Conservation (phyloP, 2,797 vertebrate species). For the Chelidonichthys spinosus region DNA sequence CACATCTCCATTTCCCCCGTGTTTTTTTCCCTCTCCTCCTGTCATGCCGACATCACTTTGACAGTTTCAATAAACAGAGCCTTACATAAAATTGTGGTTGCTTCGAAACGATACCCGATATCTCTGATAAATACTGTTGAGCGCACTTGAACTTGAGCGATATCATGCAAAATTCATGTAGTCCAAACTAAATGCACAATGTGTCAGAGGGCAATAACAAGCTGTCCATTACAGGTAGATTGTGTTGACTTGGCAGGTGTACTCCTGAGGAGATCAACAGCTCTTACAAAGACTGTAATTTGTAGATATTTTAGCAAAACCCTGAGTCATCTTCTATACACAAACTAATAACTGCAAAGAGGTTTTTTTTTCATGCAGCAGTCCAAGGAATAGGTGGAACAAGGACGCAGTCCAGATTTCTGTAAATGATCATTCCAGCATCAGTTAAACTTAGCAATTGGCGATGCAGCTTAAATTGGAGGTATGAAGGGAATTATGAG, state of each 20-base stretch:
- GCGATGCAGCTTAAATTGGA: neutral
- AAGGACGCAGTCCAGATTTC: neutral
- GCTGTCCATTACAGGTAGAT: slow-evolving; percentile 38
- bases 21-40: slow-evolving; percentile 5
- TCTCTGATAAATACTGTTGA: slow-evolving; percentile 10
- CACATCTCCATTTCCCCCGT: slow-evolving; percentile 22
- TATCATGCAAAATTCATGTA: slow-evolving; percentile 40
- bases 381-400: neutral
- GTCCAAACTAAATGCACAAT: slow-evolving; percentile 42
- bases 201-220: slow-evolving; percentile 51
- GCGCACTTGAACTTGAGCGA: slow-evolving; percentile 38
- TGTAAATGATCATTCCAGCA: neutral
- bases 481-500: neutral
- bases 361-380: slow-evolving; percentile 3
- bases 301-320: slow-evolving; percentile 40
- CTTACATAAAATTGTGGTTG: slow-evolving; percentile 17
- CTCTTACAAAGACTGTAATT: slow-evolving; percentile 43
- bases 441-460: slow-evolving; percentile 3
- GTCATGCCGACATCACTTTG: slow-evolving; percentile 20
- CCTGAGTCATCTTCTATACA: slow-evolving; percentile 18
- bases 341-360: slow-evolving; percentile 12
- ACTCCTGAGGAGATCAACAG: slow-evolving; percentile 39
- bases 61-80: slow-evolving; percentile 42
- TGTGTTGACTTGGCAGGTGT: slow-evolving; percentile 44
- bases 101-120: slow-evolving; percentile 12